Conservation (phyloP, 1,140 invertebrate genomes). For the Lordiphosa mommai region DNA sequence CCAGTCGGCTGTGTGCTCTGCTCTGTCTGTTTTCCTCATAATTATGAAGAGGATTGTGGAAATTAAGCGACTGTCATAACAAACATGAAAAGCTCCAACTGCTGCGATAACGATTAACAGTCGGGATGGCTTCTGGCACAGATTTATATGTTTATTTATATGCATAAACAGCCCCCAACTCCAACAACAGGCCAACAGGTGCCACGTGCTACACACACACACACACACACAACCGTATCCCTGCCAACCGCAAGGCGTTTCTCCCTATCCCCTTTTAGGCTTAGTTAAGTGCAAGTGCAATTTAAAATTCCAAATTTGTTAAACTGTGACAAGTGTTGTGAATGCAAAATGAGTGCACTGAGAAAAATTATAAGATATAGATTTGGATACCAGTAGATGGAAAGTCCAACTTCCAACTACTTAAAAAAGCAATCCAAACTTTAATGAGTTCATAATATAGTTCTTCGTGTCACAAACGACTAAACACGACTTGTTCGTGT, state of each 20-base stretch:
- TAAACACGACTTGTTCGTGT: too few species aligned
- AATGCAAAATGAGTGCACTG: slow-evolving; percentile 61
- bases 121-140: slow-evolving; percentile 3
- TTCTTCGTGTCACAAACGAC: too few species aligned
- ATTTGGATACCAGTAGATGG: too few species aligned
- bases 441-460: too few species aligned
- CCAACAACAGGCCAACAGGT: slow-evolving; percentile 46
- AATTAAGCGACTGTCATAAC: slow-evolving; percentile 62
- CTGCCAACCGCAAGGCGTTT: neutral
- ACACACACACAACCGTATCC: slow-evolving; percentile 3
- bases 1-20: slow-evolving; percentile 2
- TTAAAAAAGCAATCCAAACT: too few species aligned
- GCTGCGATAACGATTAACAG: slow-evolving; percentile 55
- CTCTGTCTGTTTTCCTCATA: slow-evolving; percentile 36
- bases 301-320: slow-evolving; percentile 74
- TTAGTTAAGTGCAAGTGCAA: slow-evolving; percentile 63
- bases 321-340: slow-evolving; percentile 71
- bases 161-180: neutral
- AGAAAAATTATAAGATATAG: neutral
- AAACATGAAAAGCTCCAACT: slow-evolving; percentile 37
- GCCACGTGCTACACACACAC: slow-evolving; percentile 15
- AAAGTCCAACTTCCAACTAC: too few species aligned
- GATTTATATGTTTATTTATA: neutral
- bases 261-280: slow-evolving; percentile 14
- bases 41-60: slow-evolving; percentile 60